Evolutionary conservation across 2,797 vertebrate species (phyloP).

Genomic region (Arrhamphus sclerolepis): DNA sequence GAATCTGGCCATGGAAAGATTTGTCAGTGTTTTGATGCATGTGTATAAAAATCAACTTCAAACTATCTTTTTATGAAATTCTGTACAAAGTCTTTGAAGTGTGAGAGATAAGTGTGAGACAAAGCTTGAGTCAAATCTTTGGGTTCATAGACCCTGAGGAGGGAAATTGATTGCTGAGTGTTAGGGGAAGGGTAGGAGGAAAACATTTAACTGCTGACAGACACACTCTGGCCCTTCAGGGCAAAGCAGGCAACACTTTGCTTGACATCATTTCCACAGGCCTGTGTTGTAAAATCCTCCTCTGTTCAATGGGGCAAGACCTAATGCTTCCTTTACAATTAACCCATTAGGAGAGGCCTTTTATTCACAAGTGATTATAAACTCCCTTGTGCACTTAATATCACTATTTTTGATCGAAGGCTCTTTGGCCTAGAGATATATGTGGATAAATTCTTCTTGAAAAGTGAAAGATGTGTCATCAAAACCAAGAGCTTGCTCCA

Average conservation of each 20-base stretch:
- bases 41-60: conserved; percentile 8
- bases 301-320: conserved; percentile 78
- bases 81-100: conserved; percentile 71
- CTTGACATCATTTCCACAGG: conserved; percentile 77
- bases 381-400: conserved; percentile 61
- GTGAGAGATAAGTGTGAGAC: conserved; percentile 59
- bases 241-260: conserved; percentile 65
- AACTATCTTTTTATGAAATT: conserved; percentile 24
- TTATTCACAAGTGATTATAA: conserved; percentile 69
- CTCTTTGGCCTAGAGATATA: conserved; percentile 60
- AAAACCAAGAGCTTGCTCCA: conserved; percentile 31
- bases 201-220: conserved; percentile 81
- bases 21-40: neutral
- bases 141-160: conserved; percentile 75
- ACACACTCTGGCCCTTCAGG: conserved; percentile 79
- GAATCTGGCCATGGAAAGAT: neutral
- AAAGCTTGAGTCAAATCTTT: conserved; percentile 75
- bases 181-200: conserved; percentile 66
- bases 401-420: conserved; percentile 60
- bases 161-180: conserved; percentile 80
- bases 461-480: conserved; percentile 52
- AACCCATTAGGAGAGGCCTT: conserved; percentile 75
- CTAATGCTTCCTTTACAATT: conserved; percentile 75
- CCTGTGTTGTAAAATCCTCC: conserved; percentile 72
- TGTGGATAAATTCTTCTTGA: conserved; percentile 43